Conservation (phyloP, 2,113 vertebrate genomes). For the Casuarius casuarius region DNA sequence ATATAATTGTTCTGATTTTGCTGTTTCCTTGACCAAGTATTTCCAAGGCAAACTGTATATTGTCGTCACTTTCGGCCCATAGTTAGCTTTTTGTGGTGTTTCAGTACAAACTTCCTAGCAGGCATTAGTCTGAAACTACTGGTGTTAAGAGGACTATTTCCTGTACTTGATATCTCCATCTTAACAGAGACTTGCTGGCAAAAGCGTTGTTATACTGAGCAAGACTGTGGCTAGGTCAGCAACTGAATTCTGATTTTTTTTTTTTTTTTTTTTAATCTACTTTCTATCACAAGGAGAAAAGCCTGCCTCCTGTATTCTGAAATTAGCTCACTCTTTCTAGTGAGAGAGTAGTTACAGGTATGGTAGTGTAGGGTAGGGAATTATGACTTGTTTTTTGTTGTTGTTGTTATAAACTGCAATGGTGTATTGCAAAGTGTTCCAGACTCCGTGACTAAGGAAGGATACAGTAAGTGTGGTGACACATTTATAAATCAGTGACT, state of each 20-base stretch:
- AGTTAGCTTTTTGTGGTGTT: neutral
- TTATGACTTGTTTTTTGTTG: neutral
- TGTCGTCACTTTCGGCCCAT: neutral
- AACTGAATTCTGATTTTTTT: neutral
- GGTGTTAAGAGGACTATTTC: neutral
- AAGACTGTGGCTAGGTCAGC: neutral
- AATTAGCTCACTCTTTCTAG: neutral
- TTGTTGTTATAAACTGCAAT: neutral
- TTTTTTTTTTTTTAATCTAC: neutral
- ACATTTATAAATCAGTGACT: neutral
- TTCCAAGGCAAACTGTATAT: neutral
- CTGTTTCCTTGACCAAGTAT: neutral
- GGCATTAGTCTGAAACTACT: neutral
- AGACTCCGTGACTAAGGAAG: neutral
- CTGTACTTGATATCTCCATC: neutral
- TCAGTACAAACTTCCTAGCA: neutral
- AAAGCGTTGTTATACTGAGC: accelerated
- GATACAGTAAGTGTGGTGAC: neutral
- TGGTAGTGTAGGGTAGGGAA: no score
- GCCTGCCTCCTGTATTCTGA: neutral
- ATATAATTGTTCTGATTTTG: neutral
- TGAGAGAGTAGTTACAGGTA: neutral
- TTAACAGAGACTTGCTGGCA: neutral
- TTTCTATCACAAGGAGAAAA: neutral
- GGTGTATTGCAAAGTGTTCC: neutral